Percentiles rank a stretch among this genome's conserved stretches.
Evolutionary conservation across 2,797 vertebrate species (phyloP).

Genomic region (Numenius phaeopus): DNA sequence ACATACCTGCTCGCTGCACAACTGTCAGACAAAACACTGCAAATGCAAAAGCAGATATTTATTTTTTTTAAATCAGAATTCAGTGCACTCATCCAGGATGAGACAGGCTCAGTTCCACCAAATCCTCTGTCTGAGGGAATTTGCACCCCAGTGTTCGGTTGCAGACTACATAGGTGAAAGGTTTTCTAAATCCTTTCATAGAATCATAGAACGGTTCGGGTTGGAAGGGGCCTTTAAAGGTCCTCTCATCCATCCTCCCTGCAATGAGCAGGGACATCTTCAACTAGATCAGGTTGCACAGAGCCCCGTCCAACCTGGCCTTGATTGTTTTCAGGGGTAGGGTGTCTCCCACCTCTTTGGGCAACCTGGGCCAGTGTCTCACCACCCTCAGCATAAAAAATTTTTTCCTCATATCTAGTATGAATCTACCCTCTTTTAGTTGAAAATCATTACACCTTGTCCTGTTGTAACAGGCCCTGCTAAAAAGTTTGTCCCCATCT

Average conservation of each 20-base stretch:
- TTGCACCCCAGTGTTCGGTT: background rate
- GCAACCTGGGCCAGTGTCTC: background rate
- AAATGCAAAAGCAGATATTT: background rate
- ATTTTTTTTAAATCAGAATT: background rate
- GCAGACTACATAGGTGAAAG: background rate
- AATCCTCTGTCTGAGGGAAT: background rate
- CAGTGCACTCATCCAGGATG: background rate
- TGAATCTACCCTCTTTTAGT: too few species aligned
- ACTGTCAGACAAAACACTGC: background rate
- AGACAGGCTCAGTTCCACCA: background rate
- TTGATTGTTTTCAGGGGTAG: background rate
- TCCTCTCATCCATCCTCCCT: background rate
- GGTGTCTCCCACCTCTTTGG: background rate
- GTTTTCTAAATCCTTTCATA: background rate
- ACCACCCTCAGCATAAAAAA: background rate
- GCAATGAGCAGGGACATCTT: background rate
- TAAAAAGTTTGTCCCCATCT: too few species aligned
- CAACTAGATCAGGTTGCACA: background rate
- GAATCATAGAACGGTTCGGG: background rate
- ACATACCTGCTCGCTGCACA: background rate
- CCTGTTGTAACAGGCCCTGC: too few species aligned
- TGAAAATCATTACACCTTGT: too few species aligned
- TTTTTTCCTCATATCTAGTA: too few species aligned
- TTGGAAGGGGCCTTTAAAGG: background rate
- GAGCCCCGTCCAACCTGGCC: background rate